Conservation (phyloP, 1,140 invertebrate species). For the Anastrepha obliqua region DNA sequence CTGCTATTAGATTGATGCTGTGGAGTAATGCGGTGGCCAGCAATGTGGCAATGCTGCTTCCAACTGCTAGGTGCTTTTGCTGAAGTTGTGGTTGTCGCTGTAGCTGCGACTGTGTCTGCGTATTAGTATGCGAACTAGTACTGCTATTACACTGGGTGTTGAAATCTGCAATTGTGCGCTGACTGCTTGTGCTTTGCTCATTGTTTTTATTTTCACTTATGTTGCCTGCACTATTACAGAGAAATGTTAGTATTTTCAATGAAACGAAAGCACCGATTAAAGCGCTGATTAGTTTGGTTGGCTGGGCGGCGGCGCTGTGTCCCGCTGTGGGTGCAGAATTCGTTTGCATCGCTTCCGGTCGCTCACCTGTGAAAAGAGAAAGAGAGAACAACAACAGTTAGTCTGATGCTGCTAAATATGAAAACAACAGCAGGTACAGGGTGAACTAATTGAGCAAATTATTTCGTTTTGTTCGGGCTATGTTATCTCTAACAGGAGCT, state of each 20-base stretch:
- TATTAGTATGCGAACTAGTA: too few relatives aligned
- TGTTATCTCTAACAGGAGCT: too few relatives aligned
- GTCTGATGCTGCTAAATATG: background rate
- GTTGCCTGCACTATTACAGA: background rate
- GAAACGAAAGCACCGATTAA: constrained; percentile 70
- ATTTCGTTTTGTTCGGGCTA: too few relatives aligned
- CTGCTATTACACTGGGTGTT: background rate
- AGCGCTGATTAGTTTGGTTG: constrained; percentile 73
- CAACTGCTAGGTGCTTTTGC: background rate
- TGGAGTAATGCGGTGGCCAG: background rate
- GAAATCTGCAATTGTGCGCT: background rate
- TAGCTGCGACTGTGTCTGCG: background rate
- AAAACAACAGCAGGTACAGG: constrained; percentile 55
- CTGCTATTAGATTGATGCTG: background rate
- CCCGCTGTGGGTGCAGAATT: constrained; percentile 66
- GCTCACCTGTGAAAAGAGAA: constrained; percentile 67
- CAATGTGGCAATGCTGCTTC: constrained; percentile 6
- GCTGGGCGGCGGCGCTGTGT: constrained; percentile 57
- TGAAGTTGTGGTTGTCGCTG: constrained; percentile 10
- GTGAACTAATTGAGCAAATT: too few relatives aligned
- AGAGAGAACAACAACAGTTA: constrained; percentile 55
- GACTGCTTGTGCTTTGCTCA: background rate
- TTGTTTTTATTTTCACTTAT: background rate
- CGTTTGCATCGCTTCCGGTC: constrained; percentile 73
- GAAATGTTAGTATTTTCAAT: constrained; percentile 60